Evolutionary conservation across 2,113 vertebrate species (phyloP).

Genomic region (Callaeas wilsoni): DNA sequence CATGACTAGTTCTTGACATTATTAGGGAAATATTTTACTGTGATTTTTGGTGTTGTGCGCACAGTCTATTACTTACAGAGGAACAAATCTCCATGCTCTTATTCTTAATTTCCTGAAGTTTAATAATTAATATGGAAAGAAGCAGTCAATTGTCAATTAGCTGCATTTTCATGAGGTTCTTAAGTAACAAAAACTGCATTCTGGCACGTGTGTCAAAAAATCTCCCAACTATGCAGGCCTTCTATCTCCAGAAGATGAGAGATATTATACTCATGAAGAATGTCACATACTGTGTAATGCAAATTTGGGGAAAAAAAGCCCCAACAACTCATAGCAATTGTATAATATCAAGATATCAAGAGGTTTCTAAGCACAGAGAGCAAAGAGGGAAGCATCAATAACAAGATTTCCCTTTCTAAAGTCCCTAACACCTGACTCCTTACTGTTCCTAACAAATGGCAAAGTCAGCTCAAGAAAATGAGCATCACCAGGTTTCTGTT

Average conservation of each 20-base stretch:
- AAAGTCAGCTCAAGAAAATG: neutral
- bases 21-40: neutral
- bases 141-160: neutral
- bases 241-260: neutral
- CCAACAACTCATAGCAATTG: neutral
- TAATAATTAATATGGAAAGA: slow-evolving; percentile 27
- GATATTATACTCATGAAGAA: neutral
- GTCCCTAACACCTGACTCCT: neutral
- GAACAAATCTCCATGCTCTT: neutral
- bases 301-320: neutral
- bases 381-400: neutral
- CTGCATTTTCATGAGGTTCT: neutral
- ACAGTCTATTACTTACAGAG: neutral
- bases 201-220: neutral
- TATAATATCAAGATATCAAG: neutral
- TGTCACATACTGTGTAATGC: neutral
- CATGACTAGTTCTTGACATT: neutral
- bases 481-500: neutral
- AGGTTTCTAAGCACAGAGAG: neutral
- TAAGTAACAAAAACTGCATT: neutral
- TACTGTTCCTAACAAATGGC: neutral
- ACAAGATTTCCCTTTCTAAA: neutral
- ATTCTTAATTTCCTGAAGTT: neutral
- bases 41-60: neutral
- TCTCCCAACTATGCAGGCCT: neutral